These are phyloP conservation scores for Caenorhabditis latens DNA, from an alignment of 1,140 invertebrate species.

Conservation along the genomic window DNA sequence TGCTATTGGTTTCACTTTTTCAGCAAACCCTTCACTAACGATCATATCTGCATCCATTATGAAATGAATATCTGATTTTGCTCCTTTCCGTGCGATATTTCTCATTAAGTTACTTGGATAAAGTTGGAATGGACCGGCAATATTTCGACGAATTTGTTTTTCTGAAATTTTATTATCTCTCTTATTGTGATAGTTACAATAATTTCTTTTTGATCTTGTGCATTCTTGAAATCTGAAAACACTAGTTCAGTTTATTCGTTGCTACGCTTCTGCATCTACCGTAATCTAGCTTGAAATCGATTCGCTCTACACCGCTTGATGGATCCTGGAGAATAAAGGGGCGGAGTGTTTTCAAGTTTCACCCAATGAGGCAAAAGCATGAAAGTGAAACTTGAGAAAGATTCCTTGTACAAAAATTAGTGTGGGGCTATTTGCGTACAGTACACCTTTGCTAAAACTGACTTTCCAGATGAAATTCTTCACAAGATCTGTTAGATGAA, in stretches of 20 bases:
- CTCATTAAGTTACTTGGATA: neutral
- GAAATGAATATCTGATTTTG: constrained; percentile 13
- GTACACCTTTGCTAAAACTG: too few species aligned
- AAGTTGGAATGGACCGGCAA: neutral
- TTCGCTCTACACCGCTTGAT: too few species aligned
- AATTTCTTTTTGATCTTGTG: neutral
- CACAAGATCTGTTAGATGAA: neutral
- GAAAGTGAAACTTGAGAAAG: too few species aligned
- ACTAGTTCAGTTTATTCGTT: too few species aligned
- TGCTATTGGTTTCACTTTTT: neutral
- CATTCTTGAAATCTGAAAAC: neutral
- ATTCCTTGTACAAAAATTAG: too few species aligned
- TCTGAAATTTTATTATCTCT: neutral
- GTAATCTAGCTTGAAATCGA: too few species aligned
- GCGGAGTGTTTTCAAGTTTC: too few species aligned
- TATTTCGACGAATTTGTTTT: neutral
- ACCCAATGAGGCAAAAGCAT: too few species aligned
- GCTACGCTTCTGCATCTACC: too few species aligned
- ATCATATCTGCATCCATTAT: constrained; percentile 20
- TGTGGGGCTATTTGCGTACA: too few species aligned
- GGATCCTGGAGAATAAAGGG: too few species aligned
- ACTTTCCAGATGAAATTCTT: too few species aligned
- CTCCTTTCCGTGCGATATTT: constrained; percentile 21
- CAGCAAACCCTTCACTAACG: neutral
- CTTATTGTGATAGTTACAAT: neutral